Base-by-base conservation (phyloP, 2,797 vertebrate genomes). In the Typhlichthys eigenmanni region DNA sequence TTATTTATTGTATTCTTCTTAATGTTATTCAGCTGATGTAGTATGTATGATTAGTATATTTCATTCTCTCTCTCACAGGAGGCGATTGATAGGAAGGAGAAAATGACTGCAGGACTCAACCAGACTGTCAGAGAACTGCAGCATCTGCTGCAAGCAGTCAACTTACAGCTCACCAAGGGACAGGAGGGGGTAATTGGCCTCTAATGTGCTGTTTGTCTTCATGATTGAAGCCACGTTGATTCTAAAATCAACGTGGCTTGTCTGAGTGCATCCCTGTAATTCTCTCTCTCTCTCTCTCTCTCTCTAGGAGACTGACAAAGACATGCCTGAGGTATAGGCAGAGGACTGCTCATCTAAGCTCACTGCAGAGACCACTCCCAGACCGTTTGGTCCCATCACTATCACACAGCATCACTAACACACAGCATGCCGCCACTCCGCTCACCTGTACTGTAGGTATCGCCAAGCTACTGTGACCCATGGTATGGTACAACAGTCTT, bases 91-190 rank as follows among this genome's bases (percentile, higher is more conserved):
- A 88, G 81, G 71, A 96, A 95, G 74, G 93, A 95, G 88, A 93
- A 93, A 76, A 88, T 94, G 89, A 91, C 80, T 6, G 79, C 94
- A 75, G 96, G 93, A 81, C 92, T 99, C 64, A 94, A 92, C 86
- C 95, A 98, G 88, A 96, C 94, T 3, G 90, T 99, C 74, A 91
- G 76, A 57, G 95, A 98, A 63, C 91, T 98, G 80, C 96, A 98
- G 89, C 95, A 96, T 85, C 90, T 97, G 87, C 94, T 98, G 1
- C 90, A 94, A 78, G 90, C 91, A 5, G 88, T 98, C 75, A 96
- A 94, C 86, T 92, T 89, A 79, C 94, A 97, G 85, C 94, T 99
- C 68, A 88, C 93, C 80, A 98, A 97, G 91, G 91, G 93, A 88
- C 91, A 91, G 75, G 93, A 94, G 61, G 83, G 65, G 87, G 93